phyloP scores from a whole-genome alignment of 2,888 invertebrate genomes.

The Parascotia fuliginaria region DNA sequence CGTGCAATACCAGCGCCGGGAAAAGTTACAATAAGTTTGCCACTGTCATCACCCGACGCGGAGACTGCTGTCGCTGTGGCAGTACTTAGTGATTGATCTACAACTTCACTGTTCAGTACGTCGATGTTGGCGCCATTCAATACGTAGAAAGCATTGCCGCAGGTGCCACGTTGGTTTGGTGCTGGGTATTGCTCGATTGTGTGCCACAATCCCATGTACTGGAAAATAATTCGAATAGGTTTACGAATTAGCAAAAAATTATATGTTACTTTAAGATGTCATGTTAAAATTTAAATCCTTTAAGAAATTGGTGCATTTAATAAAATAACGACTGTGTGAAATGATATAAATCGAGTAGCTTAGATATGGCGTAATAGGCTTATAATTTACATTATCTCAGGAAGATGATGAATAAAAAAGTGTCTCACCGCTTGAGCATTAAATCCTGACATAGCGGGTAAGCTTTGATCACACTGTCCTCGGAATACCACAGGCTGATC shows the following conservation, averaged over 20 bases:
- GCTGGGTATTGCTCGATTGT: conserved; percentile 61
- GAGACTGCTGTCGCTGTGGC: conserved; percentile 57
- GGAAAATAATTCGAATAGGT: conserved; percentile 6
- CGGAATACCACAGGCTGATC: conserved; percentile 62
- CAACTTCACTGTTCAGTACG: conserved; percentile 59
- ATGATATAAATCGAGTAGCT: too few species aligned
- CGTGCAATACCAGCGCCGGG: conserved; percentile 62
- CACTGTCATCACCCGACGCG: conserved; percentile 82
- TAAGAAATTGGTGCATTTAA: too few species aligned
- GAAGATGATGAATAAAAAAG: background rate
- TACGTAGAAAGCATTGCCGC: conserved; percentile 60
- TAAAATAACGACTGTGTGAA: too few species aligned
- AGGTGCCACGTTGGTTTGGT: conserved; percentile 60
- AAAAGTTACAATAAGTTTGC: conserved; percentile 87
- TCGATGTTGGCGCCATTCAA: conserved; percentile 40
- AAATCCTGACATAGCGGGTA: conserved; percentile 22
- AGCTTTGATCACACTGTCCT: conserved; percentile 58
- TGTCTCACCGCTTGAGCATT: background rate
- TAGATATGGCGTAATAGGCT: too few species aligned
- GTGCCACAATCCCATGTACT: conserved; percentile 66
- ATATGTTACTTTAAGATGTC: too few species aligned
- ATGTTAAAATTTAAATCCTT: too few species aligned
- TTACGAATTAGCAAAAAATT: background rate
- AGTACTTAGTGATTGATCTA: conserved; percentile 54
- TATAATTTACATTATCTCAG: too few species aligned